These are phyloP conservation scores for Nothoprocta pentlandii DNA, from an alignment of 2,113 vertebrate genomes.

Conservation along the genomic window DNA sequence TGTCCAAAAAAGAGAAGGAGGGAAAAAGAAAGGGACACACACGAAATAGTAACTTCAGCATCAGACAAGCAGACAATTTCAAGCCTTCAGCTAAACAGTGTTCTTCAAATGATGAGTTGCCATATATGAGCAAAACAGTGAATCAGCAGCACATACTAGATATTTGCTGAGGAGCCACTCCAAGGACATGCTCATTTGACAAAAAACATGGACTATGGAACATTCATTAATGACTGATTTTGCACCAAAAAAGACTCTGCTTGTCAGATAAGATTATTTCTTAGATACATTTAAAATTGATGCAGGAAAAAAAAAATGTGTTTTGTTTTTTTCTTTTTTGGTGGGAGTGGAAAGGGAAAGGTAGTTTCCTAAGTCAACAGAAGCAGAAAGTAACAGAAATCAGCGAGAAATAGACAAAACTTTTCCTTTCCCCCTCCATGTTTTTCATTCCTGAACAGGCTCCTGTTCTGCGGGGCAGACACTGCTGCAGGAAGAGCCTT, in stretches of 20 bases:
- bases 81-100: neutral
- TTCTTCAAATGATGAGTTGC: neutral
- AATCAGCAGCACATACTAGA: neutral
- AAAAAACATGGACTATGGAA: neutral
- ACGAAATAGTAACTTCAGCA: neutral
- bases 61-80: neutral
- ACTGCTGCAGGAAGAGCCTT: neutral
- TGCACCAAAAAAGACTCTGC: neutral
- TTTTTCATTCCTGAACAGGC: neutral
- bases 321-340: neutral
- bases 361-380: neutral
- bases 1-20: too few species aligned
- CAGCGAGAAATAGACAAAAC: neutral
- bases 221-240: neutral
- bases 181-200: neutral
- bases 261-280: neutral
- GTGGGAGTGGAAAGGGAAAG: neutral
- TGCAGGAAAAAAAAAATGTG: neutral
- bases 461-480: neutral
- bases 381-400: neutral
- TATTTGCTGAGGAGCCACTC: neutral
- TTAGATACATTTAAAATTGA: neutral
- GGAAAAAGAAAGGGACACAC: neutral
- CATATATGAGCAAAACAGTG: neutral
- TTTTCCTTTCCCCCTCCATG: neutral